These are phyloP conservation scores for Siphamia tubifer DNA, from an alignment of 2,113 vertebrate genomes.

Conservation along the genomic window DNA sequence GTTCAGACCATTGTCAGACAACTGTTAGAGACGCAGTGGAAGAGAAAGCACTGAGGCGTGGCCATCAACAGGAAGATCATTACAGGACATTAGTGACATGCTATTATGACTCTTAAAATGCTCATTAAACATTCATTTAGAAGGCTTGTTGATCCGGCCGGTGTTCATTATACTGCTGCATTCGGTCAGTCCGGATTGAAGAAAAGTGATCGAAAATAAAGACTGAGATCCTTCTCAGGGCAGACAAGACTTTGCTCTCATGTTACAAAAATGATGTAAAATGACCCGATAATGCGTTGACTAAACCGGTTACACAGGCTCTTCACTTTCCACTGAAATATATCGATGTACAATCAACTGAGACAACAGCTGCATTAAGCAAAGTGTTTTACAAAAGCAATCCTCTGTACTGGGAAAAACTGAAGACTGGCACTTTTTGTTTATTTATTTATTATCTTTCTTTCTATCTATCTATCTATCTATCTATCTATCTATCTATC, in stretches of 20 bases:
- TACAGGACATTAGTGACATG: conserved; percentile 98
- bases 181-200: conserved; percentile 42
- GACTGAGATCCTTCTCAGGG: conserved; percentile 77
- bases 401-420: conserved; percentile 10
- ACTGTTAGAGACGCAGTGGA: conserved; percentile 87
- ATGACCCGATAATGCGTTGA: conserved; percentile 83
- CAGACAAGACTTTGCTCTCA: conserved; percentile 84
- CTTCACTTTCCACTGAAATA: conserved; percentile 67
- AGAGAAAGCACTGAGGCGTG: conserved; percentile 89
- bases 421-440: background rate
- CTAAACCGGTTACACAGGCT: conserved; percentile 79
- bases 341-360: conserved; percentile 57
- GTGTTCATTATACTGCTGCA: conserved; percentile 52
- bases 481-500: too few species aligned
- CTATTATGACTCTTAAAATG: conserved; percentile 95
- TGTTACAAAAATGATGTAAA: conserved; percentile 92
- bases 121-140: conserved; percentile 98
- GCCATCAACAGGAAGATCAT: conserved; percentile 93
- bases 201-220: conserved; percentile 62
- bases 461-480: too few species aligned
- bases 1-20: conserved; percentile 92
- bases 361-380: conserved; percentile 62
- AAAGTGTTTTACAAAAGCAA: conserved; percentile 18
- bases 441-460: background rate
- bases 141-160: conserved; percentile 86